Base-by-base conservation (phyloP, 1,140 invertebrate species). In the Drosophila virilis region DNA sequence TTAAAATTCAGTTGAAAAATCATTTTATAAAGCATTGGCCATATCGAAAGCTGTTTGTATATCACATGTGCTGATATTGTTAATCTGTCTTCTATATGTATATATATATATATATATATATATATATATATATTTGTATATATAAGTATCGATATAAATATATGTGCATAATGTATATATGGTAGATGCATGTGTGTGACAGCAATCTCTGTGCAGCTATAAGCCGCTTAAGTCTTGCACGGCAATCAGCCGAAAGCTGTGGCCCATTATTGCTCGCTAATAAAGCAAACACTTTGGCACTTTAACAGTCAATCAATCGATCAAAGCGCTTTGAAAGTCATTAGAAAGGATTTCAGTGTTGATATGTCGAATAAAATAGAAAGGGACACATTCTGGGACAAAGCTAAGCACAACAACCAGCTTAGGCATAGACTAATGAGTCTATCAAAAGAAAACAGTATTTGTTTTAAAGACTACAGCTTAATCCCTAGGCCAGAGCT, bases 171-270 rank as follows among this genome's bases (percentile, higher is more conserved):
- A 17, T 17, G 22, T 22, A 22, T 22, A 22, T 2, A 22, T 22
- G 2, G 22, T 22, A 22, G 1, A 22, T 22, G 22, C 2, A 22
- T 22, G 22, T 22, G 22, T 22, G 22, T 22, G 22, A 22, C 22
- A 22, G 22, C 22, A 22, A 22, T 22, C 22, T 42, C n/a, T n/a
- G 48, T 50, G 48, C 48, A 50, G 6, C n/a, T 38, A 12, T 54
- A 55, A 55, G 37, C 52, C 37, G 52, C 52, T 55, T 55, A 55
- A 40, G 8, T 37, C 52, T 12, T 1, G 2, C 8, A 22, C 10
- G 35, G 10, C 15, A 55, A 40, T 40, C 35, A 40, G 5, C 28
- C n/a, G 22, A 28, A 17, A 55, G 7, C 13, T 40, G 38, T 10
- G 9, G 17, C 38, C 37, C 10, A 40, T 12, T 40, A 22, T 7